Conservation (phyloP, 2,113 vertebrate genomes). For the Aegypius monachus region DNA sequence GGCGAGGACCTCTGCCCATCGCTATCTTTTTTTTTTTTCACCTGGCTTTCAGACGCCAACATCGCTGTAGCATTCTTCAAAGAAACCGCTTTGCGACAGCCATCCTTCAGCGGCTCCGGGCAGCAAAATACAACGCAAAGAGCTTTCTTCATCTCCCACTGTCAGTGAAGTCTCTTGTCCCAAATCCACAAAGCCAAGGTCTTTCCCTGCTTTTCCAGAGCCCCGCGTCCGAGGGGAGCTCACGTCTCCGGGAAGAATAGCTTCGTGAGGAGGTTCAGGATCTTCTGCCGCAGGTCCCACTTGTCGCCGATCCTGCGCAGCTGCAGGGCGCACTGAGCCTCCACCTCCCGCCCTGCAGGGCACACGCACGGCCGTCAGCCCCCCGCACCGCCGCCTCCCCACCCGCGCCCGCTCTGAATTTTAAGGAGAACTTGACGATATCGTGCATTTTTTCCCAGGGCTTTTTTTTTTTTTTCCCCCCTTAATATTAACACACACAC, state of each 20-base stretch:
- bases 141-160: neutral
- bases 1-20: neutral
- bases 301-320: slow-evolving; percentile 72
- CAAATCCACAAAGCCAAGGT: neutral
- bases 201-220: neutral
- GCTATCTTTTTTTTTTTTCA: neutral
- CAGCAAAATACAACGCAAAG: neutral
- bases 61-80: neutral
- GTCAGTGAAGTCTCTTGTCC: neutral
- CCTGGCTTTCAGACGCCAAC: neutral
- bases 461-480: no score
- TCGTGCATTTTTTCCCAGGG: no score
- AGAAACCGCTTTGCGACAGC: neutral
- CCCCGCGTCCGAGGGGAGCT: neutral
- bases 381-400: neutral
- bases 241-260: slow-evolving; percentile 44
- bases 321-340: slow-evolving; percentile 53
- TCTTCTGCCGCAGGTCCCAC: slow-evolving; percentile 64
- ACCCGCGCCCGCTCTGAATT: rapidly evolving
- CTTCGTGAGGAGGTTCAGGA: slow-evolving; percentile 65
- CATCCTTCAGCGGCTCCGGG: neutral
- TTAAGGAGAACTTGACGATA: rapidly evolving
- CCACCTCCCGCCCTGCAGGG: slow-evolving; percentile 44
- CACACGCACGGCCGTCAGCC: neutral
- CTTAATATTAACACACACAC: no score